Evolutionary conservation across 2,113 vertebrate species (phyloP), one percentile per base, ranked within the genome.

Genomic region (Empidonax traillii): DNA sequence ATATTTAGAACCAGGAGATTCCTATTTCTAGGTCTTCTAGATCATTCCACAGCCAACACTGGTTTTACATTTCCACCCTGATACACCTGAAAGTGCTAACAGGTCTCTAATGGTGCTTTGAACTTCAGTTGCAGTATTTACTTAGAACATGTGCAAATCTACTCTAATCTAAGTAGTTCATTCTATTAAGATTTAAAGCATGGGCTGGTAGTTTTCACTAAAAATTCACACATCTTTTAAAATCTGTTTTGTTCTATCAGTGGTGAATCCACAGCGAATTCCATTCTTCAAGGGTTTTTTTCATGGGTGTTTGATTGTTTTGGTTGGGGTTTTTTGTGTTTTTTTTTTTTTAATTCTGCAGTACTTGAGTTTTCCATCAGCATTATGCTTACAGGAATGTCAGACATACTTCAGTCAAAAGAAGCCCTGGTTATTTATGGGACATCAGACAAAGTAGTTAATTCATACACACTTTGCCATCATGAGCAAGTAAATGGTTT

Each of bases 281-380:
- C 19, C 28, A 24, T 20, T 80, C 63, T 65, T 76, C 17, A 46
- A n/a, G 0, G 0, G 1, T 2, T 10, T 51, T 43, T 66, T 43
- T 44, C 44, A 1, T 20, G 25, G 21, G 21, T n/a, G 14, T 35
- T 76, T 49, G 33, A 13, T 39, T 75, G 39, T n/a, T 58, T 69
- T 39, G 44, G 37, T 22, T 39, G 15, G 10, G 15, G 2, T 2
- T 2, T 2, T 2, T 27, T 14, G 39, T 30, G 15, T 24, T 23
- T 33, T 6, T 37, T 55, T 59, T 56, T 46, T 58, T 62, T 30
- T 30, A 46, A 35, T 52, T 27, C n/a, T 76, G 35, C 35, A 68
- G 27, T 35, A 59, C 14, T 85, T 68, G 49, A 17, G 28, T 55
- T 86, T 84, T 80, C 46, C 9, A 56, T 73, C 65, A 69, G 9